Conservation (phyloP, 2,888 invertebrate genomes). For the Polietes domitor region DNA sequence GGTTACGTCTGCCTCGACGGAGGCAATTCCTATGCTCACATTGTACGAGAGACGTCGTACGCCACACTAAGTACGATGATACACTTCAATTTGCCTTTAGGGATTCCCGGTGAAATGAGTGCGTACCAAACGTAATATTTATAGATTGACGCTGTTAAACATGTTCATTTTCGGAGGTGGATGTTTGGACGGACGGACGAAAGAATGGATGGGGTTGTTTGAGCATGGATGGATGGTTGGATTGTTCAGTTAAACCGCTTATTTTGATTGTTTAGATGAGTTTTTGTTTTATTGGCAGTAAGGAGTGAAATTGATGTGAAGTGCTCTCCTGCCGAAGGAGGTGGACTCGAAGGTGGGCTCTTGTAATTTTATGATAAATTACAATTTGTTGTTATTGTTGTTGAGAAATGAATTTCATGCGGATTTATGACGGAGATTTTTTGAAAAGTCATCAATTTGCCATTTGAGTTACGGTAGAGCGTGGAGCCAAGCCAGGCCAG, state of each 20-base stretch:
- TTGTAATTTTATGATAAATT: conserved; percentile 62
- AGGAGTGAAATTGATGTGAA: conserved; percentile 8
- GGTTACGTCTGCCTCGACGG: neutral
- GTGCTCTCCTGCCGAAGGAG: neutral
- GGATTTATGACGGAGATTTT: conserved; percentile 57
- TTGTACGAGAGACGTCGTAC: neutral
- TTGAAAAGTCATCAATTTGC: conserved; percentile 61
- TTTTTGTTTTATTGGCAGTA: conserved; percentile 33
- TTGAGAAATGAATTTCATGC: conserved; percentile 41
- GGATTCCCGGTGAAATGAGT: conserved; percentile 46
- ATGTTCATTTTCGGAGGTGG: conserved; percentile 51
- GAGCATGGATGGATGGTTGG: conserved; percentile 34
- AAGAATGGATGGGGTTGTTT: neutral
- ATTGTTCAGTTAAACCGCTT: conserved; percentile 65
- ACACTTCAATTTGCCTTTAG: conserved; percentile 64
- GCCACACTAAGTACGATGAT: conserved; percentile 21
- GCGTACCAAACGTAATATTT: conserved; percentile 30
- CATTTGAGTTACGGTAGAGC: too few species aligned
- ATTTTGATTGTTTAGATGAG: conserved; percentile 62
- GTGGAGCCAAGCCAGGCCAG: too few species aligned
- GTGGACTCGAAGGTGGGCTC: conserved; percentile 37
- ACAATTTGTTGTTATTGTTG: conserved; percentile 18
- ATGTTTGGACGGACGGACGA: neutral
- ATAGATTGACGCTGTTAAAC: conserved; percentile 58
- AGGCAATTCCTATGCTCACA: neutral